Evolutionary conservation across 2,888 invertebrate genomes (phyloP).

Genomic region (Abrostola tripartita): DNA sequence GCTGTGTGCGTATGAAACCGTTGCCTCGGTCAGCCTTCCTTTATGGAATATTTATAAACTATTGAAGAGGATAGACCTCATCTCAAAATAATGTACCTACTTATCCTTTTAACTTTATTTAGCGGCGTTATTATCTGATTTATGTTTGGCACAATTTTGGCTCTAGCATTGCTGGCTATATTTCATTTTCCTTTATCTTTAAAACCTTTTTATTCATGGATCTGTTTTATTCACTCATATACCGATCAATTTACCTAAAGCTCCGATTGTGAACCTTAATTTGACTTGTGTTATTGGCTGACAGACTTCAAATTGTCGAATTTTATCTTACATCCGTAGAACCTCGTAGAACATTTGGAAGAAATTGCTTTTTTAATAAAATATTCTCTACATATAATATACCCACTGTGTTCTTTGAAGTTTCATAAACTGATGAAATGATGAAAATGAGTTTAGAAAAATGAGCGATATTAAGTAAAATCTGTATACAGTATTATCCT

Average conservation of each 20-base stretch:
- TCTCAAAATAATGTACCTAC: no score
- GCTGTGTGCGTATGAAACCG: no score
- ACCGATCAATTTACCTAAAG: neutral
- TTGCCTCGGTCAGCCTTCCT: no score
- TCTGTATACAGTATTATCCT: conserved; percentile 1
- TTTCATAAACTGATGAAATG: conserved; percentile 1
- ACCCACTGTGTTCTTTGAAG: neutral
- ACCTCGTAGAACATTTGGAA: neutral
- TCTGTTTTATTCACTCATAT: neutral
- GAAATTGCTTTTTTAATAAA: conserved; percentile 12
- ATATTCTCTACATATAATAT: neutral
- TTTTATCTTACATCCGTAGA: neutral
- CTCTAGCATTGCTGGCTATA: conserved; percentile 2
- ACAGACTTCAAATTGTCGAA: conserved; percentile 4
- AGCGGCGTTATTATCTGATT: neutral
- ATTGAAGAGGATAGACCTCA: no score
- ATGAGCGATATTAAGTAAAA: conserved; percentile 1
- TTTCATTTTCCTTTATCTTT: conserved; percentile 9
- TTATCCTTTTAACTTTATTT: no score
- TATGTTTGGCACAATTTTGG: conserved; percentile 26
- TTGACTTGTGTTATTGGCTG: conserved; percentile 1
- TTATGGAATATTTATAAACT: no score
- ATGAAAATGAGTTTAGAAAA: neutral
- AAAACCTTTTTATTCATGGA: neutral
- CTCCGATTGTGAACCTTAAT: conserved; percentile 1